Evolutionary conservation across 2,888 invertebrate species (phyloP), one percentile per base, ranked within the genome.

Genomic region (Stictocephala bisonia): DNA sequence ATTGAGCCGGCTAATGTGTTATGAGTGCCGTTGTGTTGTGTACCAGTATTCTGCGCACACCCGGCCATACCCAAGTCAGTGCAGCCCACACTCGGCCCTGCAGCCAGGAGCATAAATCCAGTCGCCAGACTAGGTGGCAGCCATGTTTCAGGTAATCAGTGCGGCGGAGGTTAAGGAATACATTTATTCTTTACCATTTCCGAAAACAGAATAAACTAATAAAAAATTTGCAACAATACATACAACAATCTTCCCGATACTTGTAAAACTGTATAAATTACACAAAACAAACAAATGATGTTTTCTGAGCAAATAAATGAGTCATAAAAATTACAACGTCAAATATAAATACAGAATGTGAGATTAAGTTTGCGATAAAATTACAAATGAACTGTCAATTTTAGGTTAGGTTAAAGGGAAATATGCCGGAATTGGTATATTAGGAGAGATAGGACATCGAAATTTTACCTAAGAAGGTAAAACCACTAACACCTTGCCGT

Each of bases 61-160:
- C 77, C 13, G 79, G 87, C 87, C 87, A 88, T n/a, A 87, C 85
- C 81, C 87, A 84, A 75, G 86, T 85, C 77, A 87, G 84, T 6
- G 87, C 87, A 3, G 86, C 85, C 31, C 86, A 84, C 41, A 88
- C 83, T 77, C 87, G 87, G 64, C 86, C 85, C 84, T 89, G 86
- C 68, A 90, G 82, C 92, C 92, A 93, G n/a, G 90, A 89, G 82
- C 91, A 91, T 40, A 91, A 83, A 15, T 90, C 90, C 67, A 90
- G 11, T 18, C 41, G 58, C 74, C 79, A 78, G 53, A 80, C 24
- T 79, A 90, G 87, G 40, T 88, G 87, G 79, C 91, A 91, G 81
- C 88, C 87, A 83, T 88, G 90, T 84, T 91, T 92, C 81, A 92
- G 87, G 85, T 93, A 92, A 86, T 93, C 92, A 85, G 89, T 89